Evolutionary conservation across 1,140 invertebrate genomes (phyloP).

Genomic region (Ips nitidus): DNA sequence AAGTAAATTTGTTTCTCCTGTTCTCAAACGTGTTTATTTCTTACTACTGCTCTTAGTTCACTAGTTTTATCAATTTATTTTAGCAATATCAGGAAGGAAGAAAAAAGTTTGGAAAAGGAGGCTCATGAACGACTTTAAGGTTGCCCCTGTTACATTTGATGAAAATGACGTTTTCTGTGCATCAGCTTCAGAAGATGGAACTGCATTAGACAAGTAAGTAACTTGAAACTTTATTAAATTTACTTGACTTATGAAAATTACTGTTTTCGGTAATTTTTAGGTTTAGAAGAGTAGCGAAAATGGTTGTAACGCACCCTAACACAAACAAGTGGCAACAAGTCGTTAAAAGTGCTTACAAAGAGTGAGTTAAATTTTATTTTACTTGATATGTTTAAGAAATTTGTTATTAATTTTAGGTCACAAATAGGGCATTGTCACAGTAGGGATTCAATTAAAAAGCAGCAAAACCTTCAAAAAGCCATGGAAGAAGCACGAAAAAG

Average conservation of each 20-base stretch:
- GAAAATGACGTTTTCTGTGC: constrained; percentile 56
- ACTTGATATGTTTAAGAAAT: constrained; percentile 7
- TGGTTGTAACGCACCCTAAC: constrained; percentile 67
- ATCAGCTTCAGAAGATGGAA: constrained; percentile 61
- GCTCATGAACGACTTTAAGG: constrained; percentile 84
- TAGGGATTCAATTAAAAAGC: constrained; percentile 67
- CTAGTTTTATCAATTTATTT: constrained; percentile 16
- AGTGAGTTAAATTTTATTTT: constrained; percentile 54
- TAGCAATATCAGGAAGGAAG: constrained; percentile 69
- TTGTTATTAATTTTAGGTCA: constrained; percentile 55
- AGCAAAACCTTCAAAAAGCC: constrained; percentile 71
- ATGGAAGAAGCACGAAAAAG: constrained; percentile 73
- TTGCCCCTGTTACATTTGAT: constrained; percentile 65
- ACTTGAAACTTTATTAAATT: not conserved
- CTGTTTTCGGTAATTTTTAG: constrained; percentile 34
- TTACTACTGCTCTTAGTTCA: not conserved
- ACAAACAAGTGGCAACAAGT: constrained; percentile 72
- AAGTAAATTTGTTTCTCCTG: no score
- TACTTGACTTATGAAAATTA: not conserved
- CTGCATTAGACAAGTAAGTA: constrained; percentile 58
- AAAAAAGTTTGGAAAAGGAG: constrained; percentile 80
- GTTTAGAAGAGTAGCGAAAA: constrained; percentile 71
- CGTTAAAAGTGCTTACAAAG: constrained; percentile 59
- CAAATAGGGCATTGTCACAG: constrained; percentile 75
- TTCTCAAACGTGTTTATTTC: not conserved